Evolutionary conservation across 2,113 vertebrate species (phyloP).

Genomic region (Dipodomys ordii): DNA sequence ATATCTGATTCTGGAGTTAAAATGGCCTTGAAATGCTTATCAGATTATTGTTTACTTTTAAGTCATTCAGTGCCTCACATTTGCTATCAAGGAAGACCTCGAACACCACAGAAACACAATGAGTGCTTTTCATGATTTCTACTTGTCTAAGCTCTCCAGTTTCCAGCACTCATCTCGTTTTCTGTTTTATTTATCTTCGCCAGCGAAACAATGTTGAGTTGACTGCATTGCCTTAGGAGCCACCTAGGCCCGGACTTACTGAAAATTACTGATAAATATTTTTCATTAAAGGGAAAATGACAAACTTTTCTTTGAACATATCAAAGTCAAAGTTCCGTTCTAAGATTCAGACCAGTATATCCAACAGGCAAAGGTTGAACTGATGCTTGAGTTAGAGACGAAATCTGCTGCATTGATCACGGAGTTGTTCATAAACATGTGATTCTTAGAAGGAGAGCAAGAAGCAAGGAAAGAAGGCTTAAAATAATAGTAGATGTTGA

Average conservation of each 20-base stretch:
- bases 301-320: background rate
- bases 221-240: background rate
- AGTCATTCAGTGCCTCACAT: background rate
- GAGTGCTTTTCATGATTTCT: background rate
- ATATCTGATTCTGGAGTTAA: background rate
- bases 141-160: background rate
- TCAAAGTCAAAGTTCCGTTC: background rate
- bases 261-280: background rate
- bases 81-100: background rate
- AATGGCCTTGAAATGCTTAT: background rate
- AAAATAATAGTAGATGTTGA: background rate
- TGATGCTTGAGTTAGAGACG: background rate
- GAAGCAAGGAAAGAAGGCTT: background rate
- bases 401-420: background rate
- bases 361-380: background rate
- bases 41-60: background rate
- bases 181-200: background rate
- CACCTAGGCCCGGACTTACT: background rate
- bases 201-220: background rate
- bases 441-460: background rate
- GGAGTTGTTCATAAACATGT: background rate
- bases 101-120: background rate
- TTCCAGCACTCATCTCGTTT: background rate
- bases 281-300: background rate
- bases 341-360: background rate